Conservation (phyloP, 2,113 vertebrate species). For the Trematomus loennbergii region DNA sequence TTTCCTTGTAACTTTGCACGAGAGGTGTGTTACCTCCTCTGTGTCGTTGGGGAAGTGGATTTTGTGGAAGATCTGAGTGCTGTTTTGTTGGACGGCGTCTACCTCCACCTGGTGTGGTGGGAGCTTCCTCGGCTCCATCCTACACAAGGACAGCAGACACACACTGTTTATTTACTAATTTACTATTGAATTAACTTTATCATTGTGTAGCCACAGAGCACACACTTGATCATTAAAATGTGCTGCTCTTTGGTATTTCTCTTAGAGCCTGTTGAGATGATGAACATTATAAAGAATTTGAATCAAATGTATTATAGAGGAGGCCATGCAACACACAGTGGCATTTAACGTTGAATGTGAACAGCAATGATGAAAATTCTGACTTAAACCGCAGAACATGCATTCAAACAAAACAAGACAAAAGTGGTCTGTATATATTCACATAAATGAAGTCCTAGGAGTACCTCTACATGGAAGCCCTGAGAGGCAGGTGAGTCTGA, state of each 20-base stretch:
- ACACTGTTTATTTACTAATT: background rate
- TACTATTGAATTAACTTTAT: background rate
- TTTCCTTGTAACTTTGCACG: background rate
- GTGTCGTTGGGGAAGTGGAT: conserved; percentile 91
- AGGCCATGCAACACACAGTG: conserved; percentile 26
- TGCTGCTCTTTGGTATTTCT: background rate
- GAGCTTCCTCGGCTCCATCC: conserved; percentile 91
- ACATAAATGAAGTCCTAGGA: background rate
- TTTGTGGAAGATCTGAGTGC: conserved; percentile 91
- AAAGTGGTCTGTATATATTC: too few relatives aligned
- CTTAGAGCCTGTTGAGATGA: background rate
- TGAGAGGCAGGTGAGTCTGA: too few relatives aligned
- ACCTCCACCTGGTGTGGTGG: conserved; percentile 93
- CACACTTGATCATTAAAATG: background rate
- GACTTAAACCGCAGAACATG: background rate
- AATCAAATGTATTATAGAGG: conserved; percentile 30
- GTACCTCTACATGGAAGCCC: background rate
- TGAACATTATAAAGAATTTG: conserved; percentile 7
- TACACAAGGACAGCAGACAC: conserved; percentile 59
- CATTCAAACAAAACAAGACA: background rate
- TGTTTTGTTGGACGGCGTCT: conserved; percentile 90
- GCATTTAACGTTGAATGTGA: background rate
- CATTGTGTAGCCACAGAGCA: background rate
- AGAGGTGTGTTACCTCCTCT: conserved; percentile 83
- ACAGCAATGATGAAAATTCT: background rate